Evolutionary conservation across 2,888 invertebrate species (phyloP).

Genomic region (Allacma fusca): DNA sequence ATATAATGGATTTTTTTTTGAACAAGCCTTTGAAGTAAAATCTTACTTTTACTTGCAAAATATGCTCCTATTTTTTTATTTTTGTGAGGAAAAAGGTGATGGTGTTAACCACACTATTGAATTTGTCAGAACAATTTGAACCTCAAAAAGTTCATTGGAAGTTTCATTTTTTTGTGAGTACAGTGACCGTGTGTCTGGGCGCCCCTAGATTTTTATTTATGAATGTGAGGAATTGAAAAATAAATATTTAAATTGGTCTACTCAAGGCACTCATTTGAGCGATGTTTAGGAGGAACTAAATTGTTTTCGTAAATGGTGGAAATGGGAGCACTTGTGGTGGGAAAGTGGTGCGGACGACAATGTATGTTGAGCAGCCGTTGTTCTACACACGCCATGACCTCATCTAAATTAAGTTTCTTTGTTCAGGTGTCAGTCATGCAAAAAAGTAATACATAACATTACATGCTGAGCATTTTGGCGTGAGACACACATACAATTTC

Average conservation of each 20-base stretch:
- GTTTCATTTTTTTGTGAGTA: no score
- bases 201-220: no score
- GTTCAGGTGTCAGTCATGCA: constrained; percentile 47
- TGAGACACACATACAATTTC: neutral
- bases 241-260: neutral
- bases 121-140: no score
- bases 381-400: constrained; percentile 40
- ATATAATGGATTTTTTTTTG: no score
- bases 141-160: no score
- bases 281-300: neutral
- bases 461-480: constrained; percentile 25
- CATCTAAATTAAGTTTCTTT: constrained; percentile 40
- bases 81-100: no score
- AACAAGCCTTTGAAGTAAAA: no score
- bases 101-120: no score
- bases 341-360: neutral
- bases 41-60: no score
- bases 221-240: neutral
- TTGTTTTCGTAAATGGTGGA: constrained; percentile 10
- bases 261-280: neutral
- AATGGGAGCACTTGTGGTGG: constrained; percentile 6
- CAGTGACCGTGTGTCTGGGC: no score
- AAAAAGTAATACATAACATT: constrained; percentile 42
- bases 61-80: no score
- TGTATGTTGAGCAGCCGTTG: neutral